These are phyloP conservation scores for Drosophila siamana DNA, from an alignment of 2,888 invertebrate species.

Conservation along the genomic window DNA sequence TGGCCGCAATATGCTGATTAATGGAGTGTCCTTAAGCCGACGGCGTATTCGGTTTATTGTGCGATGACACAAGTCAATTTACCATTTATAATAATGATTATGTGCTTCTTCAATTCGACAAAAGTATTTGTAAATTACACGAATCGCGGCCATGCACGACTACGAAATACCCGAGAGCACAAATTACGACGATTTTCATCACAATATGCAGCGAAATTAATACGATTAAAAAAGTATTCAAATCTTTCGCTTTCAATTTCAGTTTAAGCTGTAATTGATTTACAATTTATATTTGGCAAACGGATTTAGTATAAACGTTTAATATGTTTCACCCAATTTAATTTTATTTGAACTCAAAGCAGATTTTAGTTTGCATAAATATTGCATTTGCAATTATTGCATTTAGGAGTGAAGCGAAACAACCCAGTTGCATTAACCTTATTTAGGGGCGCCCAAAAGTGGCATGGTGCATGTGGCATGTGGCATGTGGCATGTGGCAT, in stretches of 20 bases:
- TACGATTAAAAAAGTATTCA: no score
- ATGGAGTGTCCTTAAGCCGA: slow-evolving; percentile 52
- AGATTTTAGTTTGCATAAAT: background rate
- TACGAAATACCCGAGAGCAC: slow-evolving; percentile 11
- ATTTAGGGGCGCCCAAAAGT: background rate
- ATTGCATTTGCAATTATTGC: background rate
- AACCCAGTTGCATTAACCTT: slow-evolving; percentile 31
- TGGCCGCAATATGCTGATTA: slow-evolving; percentile 57
- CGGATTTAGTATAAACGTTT: background rate
- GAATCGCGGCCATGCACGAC: background rate
- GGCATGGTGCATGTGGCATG: slow-evolving; percentile 16
- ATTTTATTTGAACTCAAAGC: no score
- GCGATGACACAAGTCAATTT: slow-evolving; percentile 55
- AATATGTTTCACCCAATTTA: background rate
- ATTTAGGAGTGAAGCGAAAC: slow-evolving; percentile 13
- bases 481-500: background rate
- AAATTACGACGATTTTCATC: no score
- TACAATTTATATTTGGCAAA: background rate
- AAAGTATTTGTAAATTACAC: slow-evolving; percentile 3
- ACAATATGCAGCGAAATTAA: background rate
- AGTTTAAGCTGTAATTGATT: background rate
- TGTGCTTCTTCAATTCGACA: slow-evolving; percentile 18
- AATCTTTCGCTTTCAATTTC: no score
- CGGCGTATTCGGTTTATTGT: slow-evolving; percentile 57
- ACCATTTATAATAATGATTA: slow-evolving; percentile 50